Evolutionary conservation across 2,113 vertebrate species (phyloP).

Genomic region (Neogale vison): DNA sequence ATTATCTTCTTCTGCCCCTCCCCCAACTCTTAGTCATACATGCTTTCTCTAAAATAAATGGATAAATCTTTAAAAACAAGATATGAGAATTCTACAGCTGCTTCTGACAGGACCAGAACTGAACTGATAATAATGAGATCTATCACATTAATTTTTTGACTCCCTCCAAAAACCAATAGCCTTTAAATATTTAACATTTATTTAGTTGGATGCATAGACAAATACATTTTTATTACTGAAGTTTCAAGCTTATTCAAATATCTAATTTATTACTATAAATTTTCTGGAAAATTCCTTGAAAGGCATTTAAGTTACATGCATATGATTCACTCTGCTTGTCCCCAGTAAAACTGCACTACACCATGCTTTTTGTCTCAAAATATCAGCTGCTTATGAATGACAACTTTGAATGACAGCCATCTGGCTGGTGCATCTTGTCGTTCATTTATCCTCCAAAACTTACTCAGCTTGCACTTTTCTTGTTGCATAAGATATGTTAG

Average conservation of each 20-base stretch:
- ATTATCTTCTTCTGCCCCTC: not conserved
- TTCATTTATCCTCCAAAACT: not conserved
- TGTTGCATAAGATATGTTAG: not conserved
- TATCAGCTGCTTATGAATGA: not conserved
- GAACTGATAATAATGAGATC: not conserved
- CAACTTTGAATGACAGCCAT: not conserved
- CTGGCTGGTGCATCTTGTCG: fast-evolving
- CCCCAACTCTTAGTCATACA: not conserved
- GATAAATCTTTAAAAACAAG: not conserved
- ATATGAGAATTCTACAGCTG: not conserved
- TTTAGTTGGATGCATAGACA: not conserved
- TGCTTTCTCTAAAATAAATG: not conserved
- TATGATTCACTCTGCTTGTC: not conserved
- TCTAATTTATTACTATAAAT: not conserved
- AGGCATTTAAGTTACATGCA: not conserved
- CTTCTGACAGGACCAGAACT: not conserved
- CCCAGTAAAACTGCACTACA: not conserved
- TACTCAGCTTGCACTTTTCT: not conserved
- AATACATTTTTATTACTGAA: not conserved
- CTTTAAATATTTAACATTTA: not conserved
- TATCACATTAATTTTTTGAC: not conserved
- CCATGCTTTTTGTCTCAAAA: not conserved
- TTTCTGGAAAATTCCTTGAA: not conserved
- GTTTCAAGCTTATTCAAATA: not conserved
- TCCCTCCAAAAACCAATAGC: not conserved